Evolutionary conservation across 2,797 vertebrate genomes (phyloP).

Genomic region (Neostethus bicornis): DNA sequence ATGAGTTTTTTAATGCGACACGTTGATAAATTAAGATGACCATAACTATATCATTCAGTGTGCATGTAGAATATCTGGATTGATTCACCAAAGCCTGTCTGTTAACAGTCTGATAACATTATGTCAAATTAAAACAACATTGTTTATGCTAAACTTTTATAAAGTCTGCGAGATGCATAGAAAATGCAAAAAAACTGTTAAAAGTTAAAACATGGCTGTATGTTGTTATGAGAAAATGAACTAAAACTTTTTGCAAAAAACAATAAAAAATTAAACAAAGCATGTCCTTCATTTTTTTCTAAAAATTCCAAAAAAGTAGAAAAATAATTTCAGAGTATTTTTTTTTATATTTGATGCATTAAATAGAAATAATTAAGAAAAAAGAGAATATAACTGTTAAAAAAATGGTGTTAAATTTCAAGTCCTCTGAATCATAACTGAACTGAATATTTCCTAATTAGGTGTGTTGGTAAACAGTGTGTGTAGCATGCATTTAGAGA

Average conservation of each 20-base stretch:
- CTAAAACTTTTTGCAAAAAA: no score
- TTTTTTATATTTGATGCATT: neutral
- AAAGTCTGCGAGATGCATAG: no score
- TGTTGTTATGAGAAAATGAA: neutral
- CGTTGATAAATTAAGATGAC: neutral
- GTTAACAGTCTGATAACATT: no score
- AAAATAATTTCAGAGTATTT: neutral
- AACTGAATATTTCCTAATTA: neutral
- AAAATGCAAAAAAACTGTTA: neutral
- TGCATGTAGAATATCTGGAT: no score
- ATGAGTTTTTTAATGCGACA: neutral
- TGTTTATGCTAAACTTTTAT: no score
- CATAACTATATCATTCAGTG: no score
- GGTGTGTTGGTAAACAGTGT: constrained; percentile 3
- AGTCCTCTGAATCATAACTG: neutral
- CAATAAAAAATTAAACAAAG: no score
- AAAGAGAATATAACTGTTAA: no score
- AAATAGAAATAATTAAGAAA: no score
- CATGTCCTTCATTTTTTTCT: neutral
- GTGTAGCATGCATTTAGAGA: constrained; percentile 27
- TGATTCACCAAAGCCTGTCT: no score
- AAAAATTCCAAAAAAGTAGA: neutral
- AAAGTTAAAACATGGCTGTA: neutral
- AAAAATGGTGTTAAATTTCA: neutral
- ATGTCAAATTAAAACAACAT: no score